Conservation (phyloP, 2,797 vertebrate species). For the Lepus oiostolus region DNA sequence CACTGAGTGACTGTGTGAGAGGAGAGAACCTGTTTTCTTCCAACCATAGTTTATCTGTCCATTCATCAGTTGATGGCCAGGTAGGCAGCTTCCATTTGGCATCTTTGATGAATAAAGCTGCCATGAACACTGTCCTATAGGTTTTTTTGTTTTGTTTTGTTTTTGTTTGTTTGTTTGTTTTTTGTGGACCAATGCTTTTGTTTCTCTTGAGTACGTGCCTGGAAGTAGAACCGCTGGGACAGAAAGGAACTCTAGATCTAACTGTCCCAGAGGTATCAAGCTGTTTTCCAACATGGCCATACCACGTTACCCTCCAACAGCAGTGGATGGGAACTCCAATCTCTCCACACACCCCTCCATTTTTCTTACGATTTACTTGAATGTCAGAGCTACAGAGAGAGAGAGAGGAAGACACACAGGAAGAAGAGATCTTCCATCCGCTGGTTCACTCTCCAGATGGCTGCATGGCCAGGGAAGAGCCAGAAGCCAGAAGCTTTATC, state of each 20-base stretch:
- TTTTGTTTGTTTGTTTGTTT: too few species aligned
- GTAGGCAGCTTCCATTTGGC: neutral
- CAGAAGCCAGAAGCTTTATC: too few species aligned
- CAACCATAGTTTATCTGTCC: neutral
- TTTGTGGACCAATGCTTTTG: neutral
- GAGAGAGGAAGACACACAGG: too few species aligned
- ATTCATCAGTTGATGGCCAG: neutral
- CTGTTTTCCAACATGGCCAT: neutral
- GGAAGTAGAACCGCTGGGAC: neutral
- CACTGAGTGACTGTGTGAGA: neutral
- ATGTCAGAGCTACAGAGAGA: too few species aligned
- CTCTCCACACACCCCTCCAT: neutral
- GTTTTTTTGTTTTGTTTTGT: neutral
- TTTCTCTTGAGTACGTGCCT: neutral
- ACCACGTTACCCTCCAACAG: neutral
- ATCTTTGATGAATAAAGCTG: neutral
- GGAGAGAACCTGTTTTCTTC: neutral
- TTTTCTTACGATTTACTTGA: too few species aligned
- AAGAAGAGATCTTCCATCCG: too few species aligned
- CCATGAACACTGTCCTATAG: neutral
- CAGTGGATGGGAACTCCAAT: neutral
- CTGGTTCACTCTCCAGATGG: too few species aligned
- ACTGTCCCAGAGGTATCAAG: neutral
- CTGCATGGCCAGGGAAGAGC: too few species aligned
- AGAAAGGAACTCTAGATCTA: neutral